These are phyloP conservation scores for Notodonta ziczac DNA, from an alignment of 2,888 invertebrate species.

Conservation along the genomic window DNA sequence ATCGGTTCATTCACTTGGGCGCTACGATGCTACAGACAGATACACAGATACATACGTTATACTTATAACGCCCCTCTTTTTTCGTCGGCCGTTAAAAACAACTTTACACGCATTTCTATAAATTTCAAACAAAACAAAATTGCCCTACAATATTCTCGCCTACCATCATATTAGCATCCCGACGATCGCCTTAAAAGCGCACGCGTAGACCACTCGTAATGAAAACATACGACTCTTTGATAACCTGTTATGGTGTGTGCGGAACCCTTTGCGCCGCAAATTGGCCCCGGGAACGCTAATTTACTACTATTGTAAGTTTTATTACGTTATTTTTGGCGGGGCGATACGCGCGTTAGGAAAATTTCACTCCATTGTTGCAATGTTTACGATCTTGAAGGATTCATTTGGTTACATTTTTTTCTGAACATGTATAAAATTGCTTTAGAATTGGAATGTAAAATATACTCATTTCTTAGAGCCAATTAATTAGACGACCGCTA, in stretches of 20 bases:
- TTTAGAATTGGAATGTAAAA: no score
- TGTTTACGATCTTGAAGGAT: constrained; percentile 1
- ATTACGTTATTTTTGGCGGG: constrained; percentile 35
- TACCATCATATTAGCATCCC: constrained; percentile 31
- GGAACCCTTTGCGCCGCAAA: constrained; percentile 61
- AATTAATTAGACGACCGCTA: no score
- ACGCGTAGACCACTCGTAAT: constrained; percentile 60
- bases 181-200: constrained; percentile 53
- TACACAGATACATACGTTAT: no score
- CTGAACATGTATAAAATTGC: no score
- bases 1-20: no score
- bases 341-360: constrained; percentile 22
- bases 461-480: no score
- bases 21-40: no score
- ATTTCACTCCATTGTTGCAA: constrained; percentile 10
- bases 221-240: constrained; percentile 81
- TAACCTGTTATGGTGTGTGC: constrained; percentile 73
- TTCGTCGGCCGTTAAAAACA: no score
- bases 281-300: constrained; percentile 63
- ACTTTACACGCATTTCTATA: not conserved
- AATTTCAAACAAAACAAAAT: constrained; percentile 28
- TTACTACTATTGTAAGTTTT: constrained; percentile 60
- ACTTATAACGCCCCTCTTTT: no score
- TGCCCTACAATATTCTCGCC: constrained; percentile 11
- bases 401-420: no score